phyloP scores from a whole-genome alignment of 2,888 invertebrate species.

The Aspidiotus rigidus region DNA sequence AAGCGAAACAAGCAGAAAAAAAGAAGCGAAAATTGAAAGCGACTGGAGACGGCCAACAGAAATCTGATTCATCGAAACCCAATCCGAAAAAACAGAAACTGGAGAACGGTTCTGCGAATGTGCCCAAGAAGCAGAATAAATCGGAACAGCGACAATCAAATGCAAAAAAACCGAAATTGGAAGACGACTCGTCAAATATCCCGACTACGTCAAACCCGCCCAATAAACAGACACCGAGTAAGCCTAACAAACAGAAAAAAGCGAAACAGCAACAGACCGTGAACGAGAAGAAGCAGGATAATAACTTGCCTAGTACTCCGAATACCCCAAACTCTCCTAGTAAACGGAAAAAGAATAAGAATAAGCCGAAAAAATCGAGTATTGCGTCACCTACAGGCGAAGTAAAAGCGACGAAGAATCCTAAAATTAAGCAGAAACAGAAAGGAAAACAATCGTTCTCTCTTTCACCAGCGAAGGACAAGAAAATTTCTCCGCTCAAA shows the following conservation, averaged over 20 bases:
- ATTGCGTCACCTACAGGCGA: not conserved
- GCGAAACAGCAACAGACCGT: not conserved
- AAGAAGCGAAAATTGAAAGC: not conserved
- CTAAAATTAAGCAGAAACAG: not conserved
- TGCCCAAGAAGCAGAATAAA: not conserved
- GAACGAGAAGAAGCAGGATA: not conserved
- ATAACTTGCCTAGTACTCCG: not conserved
- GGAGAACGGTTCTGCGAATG: not conserved
- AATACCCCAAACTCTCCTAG: not conserved
- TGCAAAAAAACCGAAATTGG: not conserved
- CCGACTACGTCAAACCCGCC: not conserved
- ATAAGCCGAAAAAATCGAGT: not conserved
- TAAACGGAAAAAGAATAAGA: not conserved
- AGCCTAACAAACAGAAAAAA: not conserved
- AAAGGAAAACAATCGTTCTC: not conserved
- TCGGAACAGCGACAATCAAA: not conserved
- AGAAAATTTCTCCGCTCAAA: not conserved
- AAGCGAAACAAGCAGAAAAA: not conserved
- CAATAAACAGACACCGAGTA: too few relatives aligned
- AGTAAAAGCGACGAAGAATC: not conserved
- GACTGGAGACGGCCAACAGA: too few relatives aligned
- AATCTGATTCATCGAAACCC: too few relatives aligned
- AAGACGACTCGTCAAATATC: not conserved
- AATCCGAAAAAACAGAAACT: not conserved
- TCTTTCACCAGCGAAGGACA: not conserved